phyloP scores from a whole-genome alignment of 2,888 invertebrate genomes.

The Nemoura dubitans region DNA sequence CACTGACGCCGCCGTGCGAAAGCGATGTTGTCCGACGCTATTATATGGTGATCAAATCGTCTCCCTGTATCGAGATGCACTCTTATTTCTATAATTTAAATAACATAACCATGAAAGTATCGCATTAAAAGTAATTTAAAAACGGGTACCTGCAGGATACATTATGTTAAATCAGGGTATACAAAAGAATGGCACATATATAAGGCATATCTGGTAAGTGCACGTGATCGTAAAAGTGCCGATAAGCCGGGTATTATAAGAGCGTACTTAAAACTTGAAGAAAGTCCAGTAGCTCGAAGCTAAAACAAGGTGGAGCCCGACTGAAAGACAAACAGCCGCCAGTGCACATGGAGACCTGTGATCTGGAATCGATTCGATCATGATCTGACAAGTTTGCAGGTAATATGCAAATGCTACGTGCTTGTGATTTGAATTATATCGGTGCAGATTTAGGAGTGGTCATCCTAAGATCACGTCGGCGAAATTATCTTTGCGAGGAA shows the following conservation, averaged over 20 bases:
- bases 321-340: not conserved
- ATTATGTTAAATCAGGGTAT: not conserved
- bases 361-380: not conserved
- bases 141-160: not conserved
- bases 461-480: not conserved
- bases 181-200: not conserved
- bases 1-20: not conserved
- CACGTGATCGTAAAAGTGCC: not conserved
- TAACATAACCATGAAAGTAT: not conserved
- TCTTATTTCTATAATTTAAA: not conserved
- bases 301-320: not conserved
- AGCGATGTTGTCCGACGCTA: not conserved
- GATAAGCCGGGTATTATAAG: not conserved
- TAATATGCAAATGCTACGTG: not conserved
- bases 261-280: not conserved
- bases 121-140: not conserved
- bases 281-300: conserved; percentile 5
- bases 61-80: not conserved
- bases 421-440: not conserved
- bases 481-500: not conserved
- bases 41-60: not conserved
- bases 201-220: not conserved
- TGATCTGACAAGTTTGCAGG: not conserved
- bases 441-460: not conserved
- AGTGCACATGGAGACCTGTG: not conserved